A percentile compares a stretch with the other conserved stretches of the same genome.
phyloP scores from a whole-genome alignment of 2,113 vertebrate species.

The Oryzias woworae region DNA sequence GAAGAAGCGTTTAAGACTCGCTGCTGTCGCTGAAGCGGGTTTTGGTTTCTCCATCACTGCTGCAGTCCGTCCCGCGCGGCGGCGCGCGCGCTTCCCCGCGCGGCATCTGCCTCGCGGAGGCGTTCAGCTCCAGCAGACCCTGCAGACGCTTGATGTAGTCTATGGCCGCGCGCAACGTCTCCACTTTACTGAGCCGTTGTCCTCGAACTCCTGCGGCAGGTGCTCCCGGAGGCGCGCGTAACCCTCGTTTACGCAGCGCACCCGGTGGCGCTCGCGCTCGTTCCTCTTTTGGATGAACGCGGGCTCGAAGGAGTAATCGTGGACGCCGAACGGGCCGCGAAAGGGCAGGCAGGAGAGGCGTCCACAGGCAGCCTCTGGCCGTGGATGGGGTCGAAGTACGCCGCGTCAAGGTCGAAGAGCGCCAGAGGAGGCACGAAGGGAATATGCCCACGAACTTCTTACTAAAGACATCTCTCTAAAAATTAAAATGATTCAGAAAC shows the following conservation, averaged over 20 bases:
- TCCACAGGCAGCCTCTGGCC: conserved; percentile 49
- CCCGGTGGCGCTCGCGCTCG: conserved; percentile 88
- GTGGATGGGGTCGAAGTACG: conserved; percentile 63
- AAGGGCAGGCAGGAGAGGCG: conserved; percentile 75
- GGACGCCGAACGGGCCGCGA: conserved; percentile 73
- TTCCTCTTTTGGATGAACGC: conserved; percentile 90
- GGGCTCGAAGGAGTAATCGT: conserved; percentile 83
- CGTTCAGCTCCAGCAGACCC: conserved; percentile 79
- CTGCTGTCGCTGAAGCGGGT: conserved; percentile 78
- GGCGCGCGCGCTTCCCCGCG: conserved; percentile 37
- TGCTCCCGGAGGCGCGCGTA: conserved; percentile 88
- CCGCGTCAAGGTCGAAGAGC: conserved; percentile 68
- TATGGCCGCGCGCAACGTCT: conserved; percentile 90
- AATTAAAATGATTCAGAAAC: neutral
- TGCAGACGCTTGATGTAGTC: conserved; percentile 92
- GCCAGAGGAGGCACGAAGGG: conserved; percentile 60
- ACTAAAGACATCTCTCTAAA: conserved; percentile 25
- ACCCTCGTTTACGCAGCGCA: conserved; percentile 91
- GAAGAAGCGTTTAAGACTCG: conserved; percentile 29
- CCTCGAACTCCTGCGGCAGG: conserved; percentile 85
- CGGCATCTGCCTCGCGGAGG: conserved; percentile 45
- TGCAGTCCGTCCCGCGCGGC: conserved; percentile 69
- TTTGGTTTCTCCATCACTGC: conserved; percentile 85
- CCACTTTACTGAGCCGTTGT: conserved; percentile 91
- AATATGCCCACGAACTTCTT: conserved; percentile 48